phyloP scores from a whole-genome alignment of 1,140 invertebrate genomes.

The Drosophila mauritiana region DNA sequence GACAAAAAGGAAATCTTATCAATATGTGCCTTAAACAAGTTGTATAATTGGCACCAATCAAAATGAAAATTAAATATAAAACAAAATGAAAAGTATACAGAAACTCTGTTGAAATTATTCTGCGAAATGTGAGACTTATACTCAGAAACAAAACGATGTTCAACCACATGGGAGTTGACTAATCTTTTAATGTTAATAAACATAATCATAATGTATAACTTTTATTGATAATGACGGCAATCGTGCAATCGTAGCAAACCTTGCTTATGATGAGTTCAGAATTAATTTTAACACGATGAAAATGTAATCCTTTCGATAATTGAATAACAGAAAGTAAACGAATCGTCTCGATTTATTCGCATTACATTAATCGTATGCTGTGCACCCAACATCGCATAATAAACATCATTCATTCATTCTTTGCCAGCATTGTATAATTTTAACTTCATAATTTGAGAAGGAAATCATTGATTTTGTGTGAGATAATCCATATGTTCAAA shows the following conservation, averaged over 20 bases:
- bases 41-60: conserved; percentile 43
- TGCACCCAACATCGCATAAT: conserved; percentile 47
- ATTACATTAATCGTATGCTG: conserved; percentile 48
- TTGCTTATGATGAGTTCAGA: conserved; percentile 50
- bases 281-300: conserved; percentile 31
- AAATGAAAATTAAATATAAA: conserved; percentile 24
- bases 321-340: conserved; percentile 31
- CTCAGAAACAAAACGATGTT: conserved; percentile 51
- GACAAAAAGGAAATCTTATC: conserved; percentile 28
- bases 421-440: conserved; percentile 32
- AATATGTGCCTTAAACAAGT: conserved; percentile 64
- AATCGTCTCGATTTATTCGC: conserved; percentile 38
- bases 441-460: conserved; percentile 32
- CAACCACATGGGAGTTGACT: conserved; percentile 11
- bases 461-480: conserved; percentile 33
- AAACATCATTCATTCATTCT: conserved; percentile 46
- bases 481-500: conserved; percentile 50
- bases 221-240: conserved; percentile 64
- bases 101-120: conserved; percentile 62
- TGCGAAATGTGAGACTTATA: conserved; percentile 55
- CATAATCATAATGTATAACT: conserved; percentile 48
- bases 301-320: conserved; percentile 34
- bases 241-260: conserved; percentile 73
- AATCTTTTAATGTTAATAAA: conserved; percentile 38
- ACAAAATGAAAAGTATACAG: conserved; percentile 27